phyloP scores from a whole-genome alignment of 1,140 invertebrate species.

The Brachionus calyciflorus region DNA sequence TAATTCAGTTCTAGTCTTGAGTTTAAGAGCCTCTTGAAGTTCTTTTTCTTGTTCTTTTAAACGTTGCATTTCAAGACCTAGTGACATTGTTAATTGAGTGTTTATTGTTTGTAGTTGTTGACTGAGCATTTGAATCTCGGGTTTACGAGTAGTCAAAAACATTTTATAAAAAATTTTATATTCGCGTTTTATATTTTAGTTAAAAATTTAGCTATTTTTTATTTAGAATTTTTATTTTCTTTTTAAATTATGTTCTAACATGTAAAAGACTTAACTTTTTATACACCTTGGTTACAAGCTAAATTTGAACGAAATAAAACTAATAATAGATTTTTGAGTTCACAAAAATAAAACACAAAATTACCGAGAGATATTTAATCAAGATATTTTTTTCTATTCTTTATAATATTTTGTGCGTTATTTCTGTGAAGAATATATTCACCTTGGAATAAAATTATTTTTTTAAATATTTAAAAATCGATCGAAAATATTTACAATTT shows the following conservation, averaged over 20 bases:
- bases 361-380: no score
- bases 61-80: constrained; percentile 26
- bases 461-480: no score
- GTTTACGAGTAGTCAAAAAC: constrained; percentile 8
- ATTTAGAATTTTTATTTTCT: background rate
- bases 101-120: constrained; percentile 5
- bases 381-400: no score
- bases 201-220: background rate
- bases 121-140: constrained; percentile 1
- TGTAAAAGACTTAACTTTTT: background rate
- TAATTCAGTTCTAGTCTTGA: constrained; percentile 15
- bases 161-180: background rate
- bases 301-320: no score
- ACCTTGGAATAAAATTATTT: no score
- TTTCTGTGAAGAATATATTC: no score
- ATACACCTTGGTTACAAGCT: constrained; percentile 26
- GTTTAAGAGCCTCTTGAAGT: constrained; percentile 27
- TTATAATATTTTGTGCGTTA: no score
- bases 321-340: no score
- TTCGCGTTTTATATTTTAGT: background rate
- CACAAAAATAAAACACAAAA: no score
- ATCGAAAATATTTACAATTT: no score
- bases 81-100: background rate
- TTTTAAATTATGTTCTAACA: background rate
- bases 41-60: constrained; percentile 33